phyloP scores from a whole-genome alignment of 1,140 invertebrate species.

The Drosophila lowei region DNA sequence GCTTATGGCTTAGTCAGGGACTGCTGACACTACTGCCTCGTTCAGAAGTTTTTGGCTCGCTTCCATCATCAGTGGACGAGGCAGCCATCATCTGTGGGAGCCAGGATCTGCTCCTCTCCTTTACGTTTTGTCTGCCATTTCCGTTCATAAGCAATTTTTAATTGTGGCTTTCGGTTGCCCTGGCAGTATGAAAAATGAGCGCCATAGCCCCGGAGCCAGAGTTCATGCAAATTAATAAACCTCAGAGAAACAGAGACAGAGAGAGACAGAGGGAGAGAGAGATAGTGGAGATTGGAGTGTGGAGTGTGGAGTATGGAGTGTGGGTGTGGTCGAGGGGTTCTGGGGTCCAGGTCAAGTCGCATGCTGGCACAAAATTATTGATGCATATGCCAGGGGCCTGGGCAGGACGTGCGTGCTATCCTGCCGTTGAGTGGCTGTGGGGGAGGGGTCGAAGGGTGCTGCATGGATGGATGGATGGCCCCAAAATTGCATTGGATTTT shows the following conservation, averaged over 20 bases:
- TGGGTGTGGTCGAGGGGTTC: slow-evolving; percentile 1
- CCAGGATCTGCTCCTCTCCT: not conserved
- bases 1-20: slow-evolving; percentile 22
- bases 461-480: slow-evolving; percentile 32
- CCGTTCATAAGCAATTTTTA: slow-evolving; percentile 79
- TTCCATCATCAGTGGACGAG: slow-evolving; percentile 13
- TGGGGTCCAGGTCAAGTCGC: not conserved
- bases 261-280: not conserved
- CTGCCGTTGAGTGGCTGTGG: slow-evolving; percentile 15
- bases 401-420: slow-evolving; percentile 45
- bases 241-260: slow-evolving; percentile 37
- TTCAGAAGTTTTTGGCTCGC: slow-evolving; percentile 22
- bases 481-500: slow-evolving; percentile 48
- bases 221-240: slow-evolving; percentile 81
- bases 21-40: too few relatives aligned
- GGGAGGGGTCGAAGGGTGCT: slow-evolving; percentile 5
- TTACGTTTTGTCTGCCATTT: slow-evolving; percentile 59
- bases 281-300: slow-evolving; percentile 28
- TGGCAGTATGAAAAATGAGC: slow-evolving; percentile 72
- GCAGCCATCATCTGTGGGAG: not conserved
- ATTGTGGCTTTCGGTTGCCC: slow-evolving; percentile 68
- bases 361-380: slow-evolving; percentile 59
- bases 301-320: slow-evolving; percentile 27
- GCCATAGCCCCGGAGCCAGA: slow-evolving; percentile 40
- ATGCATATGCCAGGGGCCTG: slow-evolving; percentile 49